These are phyloP conservation scores for Trichopoda pennipes DNA, from an alignment of 2,888 invertebrate genomes.

Conservation along the genomic window DNA sequence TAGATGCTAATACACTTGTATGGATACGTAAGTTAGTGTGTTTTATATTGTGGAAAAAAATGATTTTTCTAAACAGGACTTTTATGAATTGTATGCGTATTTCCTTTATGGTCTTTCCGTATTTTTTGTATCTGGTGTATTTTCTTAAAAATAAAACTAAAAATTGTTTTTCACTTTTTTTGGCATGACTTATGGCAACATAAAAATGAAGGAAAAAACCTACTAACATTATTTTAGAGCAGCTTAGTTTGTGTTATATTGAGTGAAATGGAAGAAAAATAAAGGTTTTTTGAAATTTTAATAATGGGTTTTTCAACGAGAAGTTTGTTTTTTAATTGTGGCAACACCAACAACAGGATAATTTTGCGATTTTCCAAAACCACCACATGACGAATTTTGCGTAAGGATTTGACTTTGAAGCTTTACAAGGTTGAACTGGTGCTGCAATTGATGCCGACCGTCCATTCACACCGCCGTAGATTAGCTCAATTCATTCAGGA, in stretches of 20 bases:
- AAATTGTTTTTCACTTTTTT: neutral
- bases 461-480: too few relatives aligned
- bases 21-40: neutral
- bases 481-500: too few relatives aligned
- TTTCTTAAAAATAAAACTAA: neutral
- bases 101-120: neutral
- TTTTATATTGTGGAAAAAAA: conserved; percentile 9
- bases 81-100: conserved; percentile 35
- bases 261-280: conserved; percentile 23
- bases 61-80: conserved; percentile 27
- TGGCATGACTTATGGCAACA: conserved; percentile 14
- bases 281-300: neutral
- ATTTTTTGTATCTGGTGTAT: neutral
- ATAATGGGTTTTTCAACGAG: too few relatives aligned
- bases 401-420: too few relatives aligned
- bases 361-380: too few relatives aligned
- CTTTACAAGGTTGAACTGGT: too few relatives aligned
- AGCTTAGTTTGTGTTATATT: conserved; percentile 14
- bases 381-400: too few relatives aligned
- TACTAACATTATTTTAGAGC: conserved; percentile 25
- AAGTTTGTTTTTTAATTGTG: too few relatives aligned
- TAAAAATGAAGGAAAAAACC: neutral
- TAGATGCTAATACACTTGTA: neutral
- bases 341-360: too few relatives aligned
- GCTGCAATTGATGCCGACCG: too few relatives aligned